Conservation (phyloP, 2,888 invertebrate genomes). For the Phasia obesa region DNA sequence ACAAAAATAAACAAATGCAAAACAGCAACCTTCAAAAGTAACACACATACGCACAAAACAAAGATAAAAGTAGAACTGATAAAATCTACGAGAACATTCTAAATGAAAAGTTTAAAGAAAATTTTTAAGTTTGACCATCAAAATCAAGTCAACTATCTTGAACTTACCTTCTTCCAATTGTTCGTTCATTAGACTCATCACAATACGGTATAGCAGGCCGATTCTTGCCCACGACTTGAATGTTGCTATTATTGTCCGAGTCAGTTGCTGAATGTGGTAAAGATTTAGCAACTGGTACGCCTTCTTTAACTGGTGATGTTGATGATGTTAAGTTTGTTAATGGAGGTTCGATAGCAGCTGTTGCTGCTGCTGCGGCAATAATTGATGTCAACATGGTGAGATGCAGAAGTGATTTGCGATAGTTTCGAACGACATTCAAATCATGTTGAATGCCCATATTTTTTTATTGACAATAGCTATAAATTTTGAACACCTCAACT, state of each 20-base stretch:
- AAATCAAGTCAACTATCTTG: background rate
- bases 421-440: slow-evolving; percentile 73
- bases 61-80: background rate
- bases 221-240: slow-evolving; percentile 39
- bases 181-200: slow-evolving; percentile 78
- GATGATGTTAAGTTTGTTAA: slow-evolving; percentile 29
- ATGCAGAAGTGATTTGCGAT: slow-evolving; percentile 75
- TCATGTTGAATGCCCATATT: slow-evolving; percentile 77
- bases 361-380: slow-evolving; percentile 74
- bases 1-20: slow-evolving; percentile 47
- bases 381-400: slow-evolving; percentile 78
- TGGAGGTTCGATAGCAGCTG: slow-evolving; percentile 55
- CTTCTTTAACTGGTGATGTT: slow-evolving; percentile 29
- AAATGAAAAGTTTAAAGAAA: slow-evolving; percentile 21
- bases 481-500: slow-evolving; percentile 5
- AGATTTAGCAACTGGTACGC: background rate
- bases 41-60: slow-evolving; percentile 5
- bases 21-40: slow-evolving; percentile 33
- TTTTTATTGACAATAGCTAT: slow-evolving; percentile 23
- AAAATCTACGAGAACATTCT: slow-evolving; percentile 56
- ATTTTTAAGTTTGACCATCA: background rate
- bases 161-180: slow-evolving; percentile 80
- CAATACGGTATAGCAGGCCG: slow-evolving; percentile 77
- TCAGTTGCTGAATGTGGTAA: slow-evolving; percentile 23
- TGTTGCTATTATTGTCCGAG: background rate